Percentiles rank a stretch among this genome's conserved stretches.
phyloP scores from a whole-genome alignment of 1,140 invertebrate species.

The Euwallacea fornicatus region DNA sequence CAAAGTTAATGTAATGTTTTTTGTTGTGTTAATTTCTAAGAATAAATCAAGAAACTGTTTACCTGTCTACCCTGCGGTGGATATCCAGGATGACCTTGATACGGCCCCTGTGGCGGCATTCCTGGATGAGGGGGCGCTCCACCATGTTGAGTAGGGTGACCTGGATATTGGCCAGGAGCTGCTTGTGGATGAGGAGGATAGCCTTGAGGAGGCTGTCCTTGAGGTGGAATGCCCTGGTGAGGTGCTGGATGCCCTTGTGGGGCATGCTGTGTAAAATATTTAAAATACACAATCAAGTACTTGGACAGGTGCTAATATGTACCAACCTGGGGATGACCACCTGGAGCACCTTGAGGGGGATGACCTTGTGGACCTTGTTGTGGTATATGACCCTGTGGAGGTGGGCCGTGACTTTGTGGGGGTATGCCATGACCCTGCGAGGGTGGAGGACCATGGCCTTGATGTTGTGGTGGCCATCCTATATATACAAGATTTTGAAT shows the following conservation, averaged over 20 bases:
- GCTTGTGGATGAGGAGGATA: conserved; percentile 27
- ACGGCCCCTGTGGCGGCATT: conserved; percentile 40
- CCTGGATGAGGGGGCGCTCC: conserved; percentile 27
- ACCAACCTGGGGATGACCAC: conserved; percentile 2
- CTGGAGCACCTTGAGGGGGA: conserved; percentile 6
- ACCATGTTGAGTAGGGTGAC: conserved; percentile 26
- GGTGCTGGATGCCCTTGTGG: conserved; percentile 30
- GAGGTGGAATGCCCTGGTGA: neutral
- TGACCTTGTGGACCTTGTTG: conserved; percentile 1
- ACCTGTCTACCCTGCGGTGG: conserved; percentile 26
- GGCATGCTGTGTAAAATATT: conserved; percentile 1
- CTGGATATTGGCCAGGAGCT: conserved; percentile 25
- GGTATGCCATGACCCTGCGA: conserved; percentile 16
- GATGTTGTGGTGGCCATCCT: conserved; percentile 28
- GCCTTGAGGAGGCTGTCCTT: conserved; percentile 30
- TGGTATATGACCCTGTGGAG: conserved; percentile 11
- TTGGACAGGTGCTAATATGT: neutral
- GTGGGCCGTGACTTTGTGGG: conserved; percentile 18
- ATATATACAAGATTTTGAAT: neutral
- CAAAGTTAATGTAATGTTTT: neutral
- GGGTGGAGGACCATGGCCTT: conserved; percentile 22
- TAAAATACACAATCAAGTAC: neutral
- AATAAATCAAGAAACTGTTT: conserved; percentile 1
- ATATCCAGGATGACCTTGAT: conserved; percentile 35
- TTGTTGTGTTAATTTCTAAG: neutral